phyloP scores from a whole-genome alignment of 2,113 vertebrate genomes.

The Cynoglossus semilaevis region DNA sequence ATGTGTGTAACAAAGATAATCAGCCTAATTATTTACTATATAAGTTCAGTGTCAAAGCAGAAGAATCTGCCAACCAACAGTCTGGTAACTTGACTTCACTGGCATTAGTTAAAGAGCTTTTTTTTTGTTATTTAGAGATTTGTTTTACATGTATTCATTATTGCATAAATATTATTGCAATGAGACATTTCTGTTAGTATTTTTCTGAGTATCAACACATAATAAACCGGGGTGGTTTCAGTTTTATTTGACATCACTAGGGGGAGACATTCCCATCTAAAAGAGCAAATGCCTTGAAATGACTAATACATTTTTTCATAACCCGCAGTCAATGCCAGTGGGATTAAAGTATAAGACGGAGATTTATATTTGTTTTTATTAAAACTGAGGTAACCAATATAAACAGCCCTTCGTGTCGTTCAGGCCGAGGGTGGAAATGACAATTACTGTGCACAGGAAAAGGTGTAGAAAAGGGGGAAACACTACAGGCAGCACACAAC shows the following conservation, averaged over 20 bases:
- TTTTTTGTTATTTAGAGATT: no score
- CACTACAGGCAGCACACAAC: constrained; percentile 36
- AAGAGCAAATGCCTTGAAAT: constrained; percentile 35
- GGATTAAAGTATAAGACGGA: constrained; percentile 55
- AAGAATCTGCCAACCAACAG: no score
- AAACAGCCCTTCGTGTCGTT: constrained; percentile 17
- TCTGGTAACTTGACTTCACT: no score
- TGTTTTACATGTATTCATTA: no score
- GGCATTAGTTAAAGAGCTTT: no score
- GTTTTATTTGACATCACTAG: constrained; percentile 48
- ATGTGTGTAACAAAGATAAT: no score
- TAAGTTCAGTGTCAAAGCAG: no score
- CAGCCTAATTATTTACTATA: no score
- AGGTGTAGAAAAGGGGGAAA: constrained; percentile 18
- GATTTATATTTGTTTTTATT: constrained; percentile 44
- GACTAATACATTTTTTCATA: constrained; percentile 55
- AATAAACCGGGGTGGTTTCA: not conserved
- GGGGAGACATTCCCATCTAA: constrained; percentile 57
- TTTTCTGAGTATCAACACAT: no score
- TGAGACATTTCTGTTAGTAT: no score
- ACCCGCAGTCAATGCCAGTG: constrained; percentile 37
- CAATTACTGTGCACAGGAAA: constrained; percentile 21
- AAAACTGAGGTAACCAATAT: constrained; percentile 43
- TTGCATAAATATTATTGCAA: no score
- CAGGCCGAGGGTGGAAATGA: constrained; percentile 25